These are phyloP conservation scores for Dromococcyx pavoninus DNA, from an alignment of 2,797 vertebrate species.

Conservation along the genomic window DNA sequence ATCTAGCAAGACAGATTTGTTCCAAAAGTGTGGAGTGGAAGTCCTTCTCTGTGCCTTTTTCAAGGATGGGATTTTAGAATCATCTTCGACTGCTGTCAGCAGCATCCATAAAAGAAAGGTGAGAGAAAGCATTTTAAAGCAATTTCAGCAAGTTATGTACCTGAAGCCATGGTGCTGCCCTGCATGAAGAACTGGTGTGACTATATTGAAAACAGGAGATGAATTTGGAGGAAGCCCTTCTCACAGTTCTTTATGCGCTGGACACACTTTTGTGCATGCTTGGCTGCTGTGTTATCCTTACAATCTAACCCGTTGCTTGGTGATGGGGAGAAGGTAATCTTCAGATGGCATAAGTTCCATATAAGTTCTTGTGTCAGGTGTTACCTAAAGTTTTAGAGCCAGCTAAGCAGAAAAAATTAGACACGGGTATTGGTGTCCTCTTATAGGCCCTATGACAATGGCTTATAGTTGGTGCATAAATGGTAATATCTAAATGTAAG, in stretches of 20 bases:
- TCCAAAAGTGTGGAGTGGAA: not conserved
- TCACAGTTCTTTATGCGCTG: not conserved
- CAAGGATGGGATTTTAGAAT: not conserved
- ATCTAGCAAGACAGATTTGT: not conserved
- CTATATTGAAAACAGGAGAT: not conserved
- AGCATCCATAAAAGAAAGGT: not conserved
- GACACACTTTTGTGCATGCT: not conserved
- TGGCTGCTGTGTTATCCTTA: not conserved
- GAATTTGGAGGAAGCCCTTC: not conserved
- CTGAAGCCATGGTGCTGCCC: not conserved
- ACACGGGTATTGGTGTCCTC: not conserved
- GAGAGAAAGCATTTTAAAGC: not conserved
- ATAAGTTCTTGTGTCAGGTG: not conserved
- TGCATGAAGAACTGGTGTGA: not conserved
- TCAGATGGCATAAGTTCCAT: not conserved
- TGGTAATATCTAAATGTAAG: not conserved
- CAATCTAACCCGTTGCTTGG: rapidly evolving
- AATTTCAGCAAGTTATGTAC: not conserved
- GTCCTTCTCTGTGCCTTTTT: not conserved
- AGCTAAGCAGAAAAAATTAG: not conserved
- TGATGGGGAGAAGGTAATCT: not conserved
- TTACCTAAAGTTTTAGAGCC: not conserved
- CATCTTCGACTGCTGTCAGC: not conserved
- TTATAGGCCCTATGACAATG: not conserved
- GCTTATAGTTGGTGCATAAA: not conserved